A percentile compares a stretch with the other conserved stretches of the same genome.
These are phyloP conservation scores for Boloria euphrosyne DNA, from an alignment of 2,888 invertebrate genomes.

Conservation along the genomic window DNA sequence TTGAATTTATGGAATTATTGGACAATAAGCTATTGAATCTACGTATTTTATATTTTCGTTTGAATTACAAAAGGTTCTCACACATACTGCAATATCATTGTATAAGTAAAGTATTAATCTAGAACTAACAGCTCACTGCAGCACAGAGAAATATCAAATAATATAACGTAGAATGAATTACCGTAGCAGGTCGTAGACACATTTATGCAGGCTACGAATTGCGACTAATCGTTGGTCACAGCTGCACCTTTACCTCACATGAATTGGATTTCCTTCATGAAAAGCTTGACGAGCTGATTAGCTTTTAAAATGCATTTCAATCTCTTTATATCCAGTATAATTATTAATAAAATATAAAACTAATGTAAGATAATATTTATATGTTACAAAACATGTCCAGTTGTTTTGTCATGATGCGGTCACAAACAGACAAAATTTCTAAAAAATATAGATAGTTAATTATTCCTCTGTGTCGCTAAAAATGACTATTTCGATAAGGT, in stretches of 20 bases:
- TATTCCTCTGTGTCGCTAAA: no score
- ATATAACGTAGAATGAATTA: constrained; percentile 26
- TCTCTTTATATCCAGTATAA: constrained; percentile 1
- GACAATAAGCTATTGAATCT: no score
- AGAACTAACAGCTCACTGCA: background rate
- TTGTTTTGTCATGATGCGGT: no score
- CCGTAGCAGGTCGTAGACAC: constrained; percentile 27
- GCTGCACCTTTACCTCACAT: constrained; percentile 28
- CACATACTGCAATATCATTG: no score
- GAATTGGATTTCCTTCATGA: constrained; percentile 30
- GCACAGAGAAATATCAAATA: constrained; percentile 6
- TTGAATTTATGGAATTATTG: no score
- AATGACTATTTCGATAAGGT: no score
- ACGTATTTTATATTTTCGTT: no score
- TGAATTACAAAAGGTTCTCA: no score
- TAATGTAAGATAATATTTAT: background rate
- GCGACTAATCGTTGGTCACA: constrained; percentile 30
- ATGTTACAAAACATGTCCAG: no score
- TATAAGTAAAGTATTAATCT: background rate
- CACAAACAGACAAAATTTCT: no score
- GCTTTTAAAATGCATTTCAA: constrained; percentile 17
- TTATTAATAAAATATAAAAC: background rate
- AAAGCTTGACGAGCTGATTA: constrained; percentile 26
- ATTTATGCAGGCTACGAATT: constrained; percentile 24
- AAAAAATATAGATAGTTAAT: no score